These are phyloP conservation scores for Strigamia maritima DNA, from an alignment of 2,888 invertebrate species.

Conservation along the genomic window DNA sequence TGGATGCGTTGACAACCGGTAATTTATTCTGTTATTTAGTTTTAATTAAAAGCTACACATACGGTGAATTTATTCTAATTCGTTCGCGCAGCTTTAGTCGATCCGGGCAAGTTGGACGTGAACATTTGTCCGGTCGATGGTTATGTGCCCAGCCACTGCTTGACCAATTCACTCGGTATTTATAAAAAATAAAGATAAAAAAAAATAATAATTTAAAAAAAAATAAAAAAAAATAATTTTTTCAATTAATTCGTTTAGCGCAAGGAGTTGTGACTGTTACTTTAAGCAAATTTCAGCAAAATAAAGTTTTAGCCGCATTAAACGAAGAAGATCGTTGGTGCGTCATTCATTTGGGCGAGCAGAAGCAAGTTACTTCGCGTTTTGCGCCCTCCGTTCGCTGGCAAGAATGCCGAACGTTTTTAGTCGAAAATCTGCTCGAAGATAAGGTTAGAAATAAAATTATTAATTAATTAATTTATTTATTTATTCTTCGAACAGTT, in stretches of 20 bases:
- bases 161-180: slow-evolving; percentile 36
- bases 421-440: slow-evolving; percentile 54
- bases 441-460: slow-evolving; percentile 48
- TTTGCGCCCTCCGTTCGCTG: slow-evolving; percentile 49
- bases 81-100: slow-evolving; percentile 52
- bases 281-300: slow-evolving; percentile 48
- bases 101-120: slow-evolving; percentile 50
- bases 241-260: slow-evolving; percentile 46
- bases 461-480: slow-evolving; percentile 16
- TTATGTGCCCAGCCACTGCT: slow-evolving; percentile 38
- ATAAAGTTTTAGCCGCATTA: slow-evolving; percentile 36
- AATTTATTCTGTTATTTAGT: not conserved
- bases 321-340: slow-evolving; percentile 56
- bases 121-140: slow-evolving; percentile 46
- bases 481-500: slow-evolving; percentile 45
- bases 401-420: slow-evolving; percentile 57
- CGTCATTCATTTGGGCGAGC: slow-evolving; percentile 54
- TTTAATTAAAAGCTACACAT: not conserved
- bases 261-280: slow-evolving; percentile 57
- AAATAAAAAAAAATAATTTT: not conserved
- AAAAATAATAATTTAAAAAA: not conserved
- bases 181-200: not conserved
- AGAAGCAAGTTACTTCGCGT: slow-evolving; percentile 53
- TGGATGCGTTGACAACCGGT: slow-evolving; percentile 54
- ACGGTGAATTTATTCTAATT: not conserved